These are phyloP conservation scores for Bathynomus jamesi DNA, from an alignment of 1,140 invertebrate genomes.

Conservation along the genomic window DNA sequence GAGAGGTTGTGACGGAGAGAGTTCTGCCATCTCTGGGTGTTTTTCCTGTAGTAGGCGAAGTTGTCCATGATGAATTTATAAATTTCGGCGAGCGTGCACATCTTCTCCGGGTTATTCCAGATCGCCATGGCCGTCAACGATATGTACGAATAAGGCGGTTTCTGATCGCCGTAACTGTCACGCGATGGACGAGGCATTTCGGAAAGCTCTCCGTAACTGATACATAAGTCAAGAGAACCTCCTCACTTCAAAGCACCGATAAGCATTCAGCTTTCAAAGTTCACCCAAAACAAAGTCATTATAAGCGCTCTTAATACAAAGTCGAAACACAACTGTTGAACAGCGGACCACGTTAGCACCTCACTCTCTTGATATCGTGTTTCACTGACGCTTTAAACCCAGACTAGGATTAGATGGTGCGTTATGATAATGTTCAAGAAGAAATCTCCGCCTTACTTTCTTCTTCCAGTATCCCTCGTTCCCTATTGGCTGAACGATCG, in stretches of 20 bases:
- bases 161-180: slow-evolving; percentile 86
- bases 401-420: not conserved
- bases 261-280: too few species aligned
- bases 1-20: slow-evolving; percentile 76
- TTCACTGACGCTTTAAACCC: not conserved
- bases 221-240: not conserved
- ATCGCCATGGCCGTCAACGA: slow-evolving; percentile 95
- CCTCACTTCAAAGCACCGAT: not conserved
- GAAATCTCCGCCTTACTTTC: not conserved
- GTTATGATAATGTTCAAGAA: not conserved
- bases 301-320: too few species aligned
- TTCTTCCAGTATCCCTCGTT: not conserved
- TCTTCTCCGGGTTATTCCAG: slow-evolving; percentile 85
- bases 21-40: slow-evolving; percentile 81
- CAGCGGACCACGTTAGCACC: not conserved
- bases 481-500: not conserved
- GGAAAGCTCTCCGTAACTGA: not conserved
- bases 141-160: slow-evolving; percentile 94
- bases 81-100: slow-evolving; percentile 87
- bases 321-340: too few species aligned
- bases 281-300: too few species aligned
- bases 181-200: slow-evolving; percentile 79
- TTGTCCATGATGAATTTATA: slow-evolving; percentile 85
- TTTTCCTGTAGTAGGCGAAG: slow-evolving; percentile 82
- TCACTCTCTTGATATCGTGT: not conserved